phyloP scores from a whole-genome alignment of 1,140 invertebrate species.

The Drosophila pandora region DNA sequence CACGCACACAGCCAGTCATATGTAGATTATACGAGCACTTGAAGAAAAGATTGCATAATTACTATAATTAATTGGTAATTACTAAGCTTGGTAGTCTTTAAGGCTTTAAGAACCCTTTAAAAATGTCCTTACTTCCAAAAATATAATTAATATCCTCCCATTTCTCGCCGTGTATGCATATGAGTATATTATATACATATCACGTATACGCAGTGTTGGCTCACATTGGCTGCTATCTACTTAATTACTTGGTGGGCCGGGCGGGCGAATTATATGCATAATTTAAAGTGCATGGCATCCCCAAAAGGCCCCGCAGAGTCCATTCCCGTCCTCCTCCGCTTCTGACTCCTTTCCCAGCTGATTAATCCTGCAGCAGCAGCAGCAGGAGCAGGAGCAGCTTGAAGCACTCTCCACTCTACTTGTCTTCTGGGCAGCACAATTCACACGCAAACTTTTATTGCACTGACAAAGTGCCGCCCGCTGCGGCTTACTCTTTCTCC shows the following conservation, averaged over 20 bases:
- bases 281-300: slow-evolving; percentile 78
- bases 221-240: slow-evolving; percentile 65
- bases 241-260: slow-evolving; percentile 73
- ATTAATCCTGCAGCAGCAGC: slow-evolving; percentile 62
- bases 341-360: slow-evolving; percentile 60
- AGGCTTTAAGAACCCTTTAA: too few species aligned
- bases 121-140: not conserved
- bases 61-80: not conserved
- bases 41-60: not conserved
- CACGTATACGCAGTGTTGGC: slow-evolving; percentile 20
- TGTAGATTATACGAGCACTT: not conserved
- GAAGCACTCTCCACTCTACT: slow-evolving; percentile 9
- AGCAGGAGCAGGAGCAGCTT: slow-evolving; percentile 3
- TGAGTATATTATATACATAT: slow-evolving; percentile 37
- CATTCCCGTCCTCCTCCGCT: slow-evolving; percentile 13
- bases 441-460: slow-evolving; percentile 81
- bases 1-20: not conserved
- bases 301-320: slow-evolving; percentile 30
- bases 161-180: slow-evolving; percentile 8
- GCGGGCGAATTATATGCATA: slow-evolving; percentile 68
- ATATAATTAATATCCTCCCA: not conserved
- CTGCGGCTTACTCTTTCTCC: slow-evolving; percentile 45
- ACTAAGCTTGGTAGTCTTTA: too few species aligned
- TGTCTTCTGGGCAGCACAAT: slow-evolving; percentile 56
- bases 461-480: slow-evolving; percentile 73